A percentile compares a stretch with the other conserved stretches of the same genome.
phyloP scores from a whole-genome alignment of 37 sponge, comb jelly and placozoan species.

The Cladorhizidae sp. region DNA sequence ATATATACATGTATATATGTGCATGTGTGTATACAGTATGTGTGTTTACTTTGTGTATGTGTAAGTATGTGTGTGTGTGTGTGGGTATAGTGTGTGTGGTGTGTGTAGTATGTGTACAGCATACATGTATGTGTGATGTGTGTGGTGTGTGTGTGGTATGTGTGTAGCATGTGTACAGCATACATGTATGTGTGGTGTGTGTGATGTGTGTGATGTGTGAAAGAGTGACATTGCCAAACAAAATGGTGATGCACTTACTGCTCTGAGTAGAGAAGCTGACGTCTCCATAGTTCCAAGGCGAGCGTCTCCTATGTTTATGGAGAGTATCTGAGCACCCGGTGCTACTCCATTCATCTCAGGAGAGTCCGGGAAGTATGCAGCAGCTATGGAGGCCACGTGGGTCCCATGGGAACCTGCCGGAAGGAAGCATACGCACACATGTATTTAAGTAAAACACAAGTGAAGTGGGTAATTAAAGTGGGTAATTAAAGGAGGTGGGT shows the following conservation, averaged over 20 bases:
- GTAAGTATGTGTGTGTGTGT: too few relatives aligned
- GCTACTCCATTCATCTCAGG: constrained; percentile 90
- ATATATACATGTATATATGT: too few relatives aligned
- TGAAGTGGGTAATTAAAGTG: too few relatives aligned
- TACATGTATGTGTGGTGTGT: too few relatives aligned
- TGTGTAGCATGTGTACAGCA: too few relatives aligned
- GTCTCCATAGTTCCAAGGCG: constrained; percentile 93
- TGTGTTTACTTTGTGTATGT: too few relatives aligned
- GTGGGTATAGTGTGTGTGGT: too few relatives aligned
- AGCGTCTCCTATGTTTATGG: constrained; percentile 89
- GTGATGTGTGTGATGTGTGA: background rate
- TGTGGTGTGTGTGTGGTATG: too few relatives aligned
- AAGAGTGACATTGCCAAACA: background rate
- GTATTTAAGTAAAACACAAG: background rate
- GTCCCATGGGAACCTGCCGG: constrained; percentile 91
- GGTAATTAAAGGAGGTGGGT: too few relatives aligned
- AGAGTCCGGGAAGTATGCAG: constrained; percentile 79
- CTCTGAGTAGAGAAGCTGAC: constrained; percentile 77
- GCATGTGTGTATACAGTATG: too few relatives aligned
- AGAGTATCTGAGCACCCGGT: constrained; percentile 92
- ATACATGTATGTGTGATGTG: too few relatives aligned
- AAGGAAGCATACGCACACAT: background rate
- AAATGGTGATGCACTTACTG: constrained; percentile 53
- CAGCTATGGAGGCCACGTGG: constrained; percentile 94
- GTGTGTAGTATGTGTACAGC: too few relatives aligned